Conservation (phyloP, 2,888 invertebrate species). For the Tiliacea aurago region DNA sequence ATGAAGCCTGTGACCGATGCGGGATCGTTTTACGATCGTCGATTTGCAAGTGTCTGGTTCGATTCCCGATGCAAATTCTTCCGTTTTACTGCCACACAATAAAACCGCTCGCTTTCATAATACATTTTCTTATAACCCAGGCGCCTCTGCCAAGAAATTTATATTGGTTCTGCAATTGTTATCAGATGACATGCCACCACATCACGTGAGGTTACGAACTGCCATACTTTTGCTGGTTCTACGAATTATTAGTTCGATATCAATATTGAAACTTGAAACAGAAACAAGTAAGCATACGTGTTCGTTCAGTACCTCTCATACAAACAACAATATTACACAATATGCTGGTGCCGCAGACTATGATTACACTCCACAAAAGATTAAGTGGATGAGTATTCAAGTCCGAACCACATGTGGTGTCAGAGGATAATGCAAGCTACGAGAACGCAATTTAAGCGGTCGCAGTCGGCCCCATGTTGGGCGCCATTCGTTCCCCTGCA, state of each 20-base stretch:
- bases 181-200: slow-evolving; percentile 70
- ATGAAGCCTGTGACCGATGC: slow-evolving; percentile 80
- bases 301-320: slow-evolving; percentile 8
- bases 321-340: slow-evolving; percentile 17
- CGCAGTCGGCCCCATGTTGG: slow-evolving; percentile 72
- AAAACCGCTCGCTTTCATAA: slow-evolving; percentile 83
- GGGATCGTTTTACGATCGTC: slow-evolving; percentile 85
- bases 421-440: slow-evolving; percentile 72
- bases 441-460: slow-evolving; percentile 71
- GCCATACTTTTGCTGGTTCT: slow-evolving; percentile 26
- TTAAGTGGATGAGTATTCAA: slow-evolving; percentile 55
- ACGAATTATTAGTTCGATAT: slow-evolving; percentile 17
- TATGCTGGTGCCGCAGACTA: slow-evolving; percentile 17
- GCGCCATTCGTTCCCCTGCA: slow-evolving; percentile 68
- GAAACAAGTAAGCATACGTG: not conserved
- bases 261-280: not conserved
- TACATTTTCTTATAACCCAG: slow-evolving; percentile 77
- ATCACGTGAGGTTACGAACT: slow-evolving; percentile 63
- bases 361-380: slow-evolving; percentile 48
- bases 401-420: slow-evolving; percentile 71
- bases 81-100: slow-evolving; percentile 82
- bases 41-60: slow-evolving; percentile 84
- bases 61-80: slow-evolving; percentile 84
- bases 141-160: slow-evolving; percentile 74
- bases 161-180: slow-evolving; percentile 77